Evolutionary conservation across 1,140 invertebrate genomes (phyloP), one percentile per base, ranked within the genome.

Genomic region (Protaetia brevitarsis): DNA sequence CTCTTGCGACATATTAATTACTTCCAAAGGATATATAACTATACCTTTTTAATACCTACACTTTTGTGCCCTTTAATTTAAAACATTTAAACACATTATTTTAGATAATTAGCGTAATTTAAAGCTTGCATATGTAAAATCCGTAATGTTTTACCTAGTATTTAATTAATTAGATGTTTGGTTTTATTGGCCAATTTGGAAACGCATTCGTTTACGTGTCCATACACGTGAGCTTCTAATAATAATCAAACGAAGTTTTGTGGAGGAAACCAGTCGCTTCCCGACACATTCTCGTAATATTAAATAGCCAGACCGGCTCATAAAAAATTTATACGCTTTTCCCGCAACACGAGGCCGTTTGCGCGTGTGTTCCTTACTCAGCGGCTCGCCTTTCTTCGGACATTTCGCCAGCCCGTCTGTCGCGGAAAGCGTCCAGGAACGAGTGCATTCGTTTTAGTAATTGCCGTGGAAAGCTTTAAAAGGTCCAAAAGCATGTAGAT

Each of bases 401-500:
- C 41, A 51, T 51, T 19, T 51, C 11, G 41, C 41, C 8, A 6
- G 41, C 26, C 16, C 57, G 29, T 29, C 57, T 27, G 57, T 31
- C 29, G 57, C 57, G 26, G 26, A 16, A 59, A 59, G 26, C 27
- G 57, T 59, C 16, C 57, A 27, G 11, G 26, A 59, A 27, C 29
- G 29, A 59, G 60, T 34, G 27, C 36, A 65, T 68, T 68, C 37
- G 65, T 68, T 62, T 62, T 62, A 65, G 27, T 51, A 68, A 67
- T 67, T 67, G 57, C 34, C 59, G 31, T 56, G 57, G 26, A 56
- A 36, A 51, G 41, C 36, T 65, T 65, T 62, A 56, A 68, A 59
- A 65, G 64, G 30, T 65, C 51, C 51, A 59, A 65, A 36, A 59
- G 56, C 30, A 37, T 36, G 60, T 62, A 62, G 31, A 23, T 36